Evolutionary conservation across 2,888 invertebrate genomes (phyloP), one percentile per base, ranked within the genome.

Genomic region (Acanthosepion lycidas): DNA sequence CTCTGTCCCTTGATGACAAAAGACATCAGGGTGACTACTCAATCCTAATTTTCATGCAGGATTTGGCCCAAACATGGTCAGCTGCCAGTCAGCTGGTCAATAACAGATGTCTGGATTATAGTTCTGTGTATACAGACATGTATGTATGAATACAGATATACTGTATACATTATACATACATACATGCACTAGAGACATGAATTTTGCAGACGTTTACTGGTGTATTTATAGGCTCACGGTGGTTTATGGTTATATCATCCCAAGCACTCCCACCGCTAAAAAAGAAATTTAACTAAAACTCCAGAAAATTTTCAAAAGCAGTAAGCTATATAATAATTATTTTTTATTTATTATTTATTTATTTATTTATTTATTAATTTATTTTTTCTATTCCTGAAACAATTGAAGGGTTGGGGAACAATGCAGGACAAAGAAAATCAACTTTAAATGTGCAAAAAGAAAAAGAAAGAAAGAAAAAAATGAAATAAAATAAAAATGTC

Each of bases 41-140:
- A 78, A 78, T 78, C 18, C 55, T 92, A 33, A 92, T 6, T 92
- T 92, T 51, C 33, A 93, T 93, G 92, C 53, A 49, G 49, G 33
- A 51, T 51, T 51, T 93, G 92, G 51, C 49, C 92, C 18, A 33
- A 93, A 93, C 51, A 51, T 49, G 51, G 51, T 93, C 92, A 93
- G 51, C 51, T 93, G 92, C 53, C 92, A 93, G 53, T 51, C 28
- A 93, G 51, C 92, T 93, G 28, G 48, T 93, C 49, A n/a, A 93
- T 93, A 51, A 49, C 51, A 92, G 48, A 92, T 92, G 33, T 92
- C 48, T 92, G 28, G 48, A 92, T 49, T 92, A 92, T 92, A 28
- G 48, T 49, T 49, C 49, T 49, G 51, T 93, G 42, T 92, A 92
- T 92, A n/a, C n/a, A 51, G 48, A 26, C 48, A 92, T 92, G 53